Evolutionary conservation across 2,113 vertebrate species (phyloP), one percentile per base, ranked within the genome.

Genomic region (Apus apus): DNA sequence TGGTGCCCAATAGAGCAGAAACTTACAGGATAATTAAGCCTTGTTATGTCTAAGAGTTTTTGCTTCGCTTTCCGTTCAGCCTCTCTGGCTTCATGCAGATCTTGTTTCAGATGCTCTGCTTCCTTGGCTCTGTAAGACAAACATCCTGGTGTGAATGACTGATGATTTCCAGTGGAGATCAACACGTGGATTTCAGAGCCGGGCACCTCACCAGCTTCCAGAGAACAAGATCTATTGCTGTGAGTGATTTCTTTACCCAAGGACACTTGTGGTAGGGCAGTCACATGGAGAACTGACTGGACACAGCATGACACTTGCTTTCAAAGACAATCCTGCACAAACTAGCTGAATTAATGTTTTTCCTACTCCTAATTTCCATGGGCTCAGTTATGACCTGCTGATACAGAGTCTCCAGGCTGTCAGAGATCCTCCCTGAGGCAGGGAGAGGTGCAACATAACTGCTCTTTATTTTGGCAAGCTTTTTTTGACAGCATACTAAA

Each of bases 81-180:
- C 43, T 99, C 99, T 78, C 99, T 98, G 48, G 99, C 99, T 87
- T 99, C 99, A 0, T 97, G 98, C 94, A 99, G 98, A 94, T 99
- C 99, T 92, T 99, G 99, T 62, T 99, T 99, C 90, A 99, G 98
- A 87, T 99, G 98, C 89, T 99, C 99, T 5, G 98, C 98, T 85
- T 99, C 99, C 95, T 99, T 99, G 85, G 98, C 96, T 97, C 99
- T 99, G 77, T 9, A 90, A 96, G 46, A 75, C 7, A 93, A 95
- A 93, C 5, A 71, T 4, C 48, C 60, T 46, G 22, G 60, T 6
- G 11, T 80, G 22, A 90, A 34, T 7, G 5, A 50, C 3, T 82
- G 45, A 54, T 34, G 10, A 56, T 54, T 85, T 70, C 60, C 58
- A 72, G 43, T 4, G 45, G 8, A 57, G 26, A 34, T 22, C 43